Base-by-base conservation (phyloP, 2,113 vertebrate genomes). In the Struthio camelus region DNA sequence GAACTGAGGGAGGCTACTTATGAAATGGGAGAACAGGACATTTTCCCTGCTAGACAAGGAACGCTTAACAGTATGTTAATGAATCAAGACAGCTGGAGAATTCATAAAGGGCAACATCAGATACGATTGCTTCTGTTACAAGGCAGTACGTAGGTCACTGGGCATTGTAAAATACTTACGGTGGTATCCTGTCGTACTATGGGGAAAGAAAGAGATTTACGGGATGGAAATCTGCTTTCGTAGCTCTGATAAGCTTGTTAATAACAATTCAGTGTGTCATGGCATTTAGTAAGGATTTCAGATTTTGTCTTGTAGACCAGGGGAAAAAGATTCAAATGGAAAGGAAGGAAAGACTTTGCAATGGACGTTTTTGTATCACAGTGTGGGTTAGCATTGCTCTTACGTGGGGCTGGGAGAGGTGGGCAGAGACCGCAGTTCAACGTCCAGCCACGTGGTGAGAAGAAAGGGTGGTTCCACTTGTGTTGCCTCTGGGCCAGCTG, bases 101-200 rank as follows among this genome's bases (percentile, higher is more conserved):
- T 95, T 96, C 40, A 46, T 83, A 93, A 96, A 97, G 96, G 92
- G 46, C 77, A 93, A 42, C 59, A 96, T 94, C 61, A 92, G 86
- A 96, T 96, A 87, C 69, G 83, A 97, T 83, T 97, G 65, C 85
- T 95, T 54, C 80, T 69, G 85, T 97, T 97, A 93, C 82, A 92
- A 87, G 95, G 92, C 85, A 94, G 90, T 93, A 96, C 87, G 94
- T 97, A 96, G 93, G 94, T 96, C 97, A 97, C 17, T 96, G 87
- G 96, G 77, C 90, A 95, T 95, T 96, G 6, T 85, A 81, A 96
- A 65, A 56, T 84, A 59, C 91, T 96, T 85, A 78, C 38, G 51
- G 79, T 78, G 85, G 15, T 89, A 93, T 94, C 78, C 87, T 53
- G n/a, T 90, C 97, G 48, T 94, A 93, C 69, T 94, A 0, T 76